Base-by-base conservation (phyloP, 2,113 vertebrate species). In the Urocynchramus pylzowi region DNA sequence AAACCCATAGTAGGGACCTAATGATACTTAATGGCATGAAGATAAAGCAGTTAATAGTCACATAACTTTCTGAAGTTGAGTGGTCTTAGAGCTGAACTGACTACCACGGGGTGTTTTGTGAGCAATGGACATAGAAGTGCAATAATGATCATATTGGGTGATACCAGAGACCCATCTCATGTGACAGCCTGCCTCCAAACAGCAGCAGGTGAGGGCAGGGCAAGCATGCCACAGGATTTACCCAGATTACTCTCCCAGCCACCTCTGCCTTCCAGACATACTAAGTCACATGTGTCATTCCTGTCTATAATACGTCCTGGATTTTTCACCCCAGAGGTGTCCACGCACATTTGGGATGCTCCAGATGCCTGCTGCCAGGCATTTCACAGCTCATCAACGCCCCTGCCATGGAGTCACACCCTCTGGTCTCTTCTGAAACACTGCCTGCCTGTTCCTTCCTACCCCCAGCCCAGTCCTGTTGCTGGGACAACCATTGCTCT, bases 11-110 rank as follows among this genome's bases (percentile, higher is more conserved):
- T 37, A 77, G 61, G 61, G 78, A 92, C 74, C 80, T 93, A 96
- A 93, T 89, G 92, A 89, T 90, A 93, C 77, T 78, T 95, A 95
- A 94, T 64, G 47, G 65, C 75, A 84, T 16, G 61, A 92, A 93
- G 82, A 93, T 82, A 92, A 82, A 95, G 81, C 11, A 2, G 60
- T 57, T 92, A 91, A 84, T 57, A 86, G 84, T 88, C 77, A 91
- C 6, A 6, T 88, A 90, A 86, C 44, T 75, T 61, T 70, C 54
- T 92, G 26, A 94, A 92, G 61, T 76, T 93, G 83, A 82, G 64
- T 64, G 37, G 45, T 91, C 44, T 77, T 68, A 75, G 47, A 85
- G n/a, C 42, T 73, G 56, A 84, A 57, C 54, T 77, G 70, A 70
- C 30, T 78, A 52, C 52, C 24, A 23, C 6, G 7, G 20, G 54